Conservation (phyloP, 2,113 vertebrate genomes). For the Cololabis saira region DNA sequence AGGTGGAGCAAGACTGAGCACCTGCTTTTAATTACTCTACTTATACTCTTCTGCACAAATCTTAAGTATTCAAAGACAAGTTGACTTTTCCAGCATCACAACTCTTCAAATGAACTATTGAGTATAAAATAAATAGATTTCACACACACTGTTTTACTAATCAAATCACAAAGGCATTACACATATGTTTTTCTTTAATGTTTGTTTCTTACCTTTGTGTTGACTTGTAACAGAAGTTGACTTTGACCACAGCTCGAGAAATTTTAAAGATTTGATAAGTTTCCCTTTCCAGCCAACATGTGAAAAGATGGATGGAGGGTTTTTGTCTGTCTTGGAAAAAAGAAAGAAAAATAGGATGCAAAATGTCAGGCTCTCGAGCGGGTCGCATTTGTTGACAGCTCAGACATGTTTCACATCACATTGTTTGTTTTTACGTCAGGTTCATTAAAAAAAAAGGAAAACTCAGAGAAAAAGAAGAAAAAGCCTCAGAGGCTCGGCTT, state of each 20-base stretch:
- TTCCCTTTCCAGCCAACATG: conserved; percentile 41
- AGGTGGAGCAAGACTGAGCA: conserved; percentile 1
- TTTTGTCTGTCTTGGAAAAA: background rate
- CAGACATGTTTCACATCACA: conserved; percentile 33
- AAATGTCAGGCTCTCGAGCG: conserved; percentile 28
- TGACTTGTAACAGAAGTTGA: conserved; percentile 20
- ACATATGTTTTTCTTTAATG: background rate
- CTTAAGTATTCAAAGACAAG: background rate
- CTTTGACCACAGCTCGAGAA: conserved; percentile 28
- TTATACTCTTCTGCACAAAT: background rate
- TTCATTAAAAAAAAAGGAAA: conserved; percentile 1
- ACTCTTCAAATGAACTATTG: background rate
- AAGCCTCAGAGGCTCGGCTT: background rate
- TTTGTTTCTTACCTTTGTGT: conserved; percentile 61
- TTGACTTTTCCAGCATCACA: background rate
- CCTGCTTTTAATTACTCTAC: background rate
- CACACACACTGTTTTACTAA: no score
- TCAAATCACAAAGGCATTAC: no score
- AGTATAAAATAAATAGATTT: background rate
- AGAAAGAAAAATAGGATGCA: background rate
- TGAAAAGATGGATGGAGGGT: conserved; percentile 2
- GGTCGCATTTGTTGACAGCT: conserved; percentile 42
- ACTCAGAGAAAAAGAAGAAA: background rate
- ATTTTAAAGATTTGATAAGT: background rate
- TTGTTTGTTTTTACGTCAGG: conserved; percentile 19